Percentiles rank a stretch among this genome's conserved stretches.
These are phyloP conservation scores for Oreochromis aureus DNA, from an alignment of 2,113 vertebrate genomes.

Conservation along the genomic window DNA sequence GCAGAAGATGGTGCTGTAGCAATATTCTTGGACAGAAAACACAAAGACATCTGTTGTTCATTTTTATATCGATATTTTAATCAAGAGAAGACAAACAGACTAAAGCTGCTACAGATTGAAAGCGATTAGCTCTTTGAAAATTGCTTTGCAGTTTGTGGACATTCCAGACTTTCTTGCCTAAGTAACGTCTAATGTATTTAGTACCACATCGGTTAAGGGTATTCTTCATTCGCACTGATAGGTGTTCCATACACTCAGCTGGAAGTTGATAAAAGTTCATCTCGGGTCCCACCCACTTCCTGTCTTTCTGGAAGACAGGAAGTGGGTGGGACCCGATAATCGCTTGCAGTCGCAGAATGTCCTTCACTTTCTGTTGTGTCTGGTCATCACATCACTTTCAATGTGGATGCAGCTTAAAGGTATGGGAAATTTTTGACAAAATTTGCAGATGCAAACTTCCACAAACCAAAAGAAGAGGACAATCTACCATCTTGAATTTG, in stretches of 20 bases:
- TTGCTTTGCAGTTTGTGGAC: background rate
- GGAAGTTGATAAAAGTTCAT: background rate
- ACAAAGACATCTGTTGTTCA: background rate
- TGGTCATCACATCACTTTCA: background rate
- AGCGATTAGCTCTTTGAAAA: background rate
- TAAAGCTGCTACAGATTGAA: background rate
- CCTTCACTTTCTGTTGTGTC: background rate
- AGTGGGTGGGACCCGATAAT: background rate
- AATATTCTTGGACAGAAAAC: background rate
- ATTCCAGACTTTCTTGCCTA: background rate
- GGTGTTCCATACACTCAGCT: background rate
- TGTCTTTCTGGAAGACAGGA: rapidly evolving
- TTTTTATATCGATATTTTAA: background rate
- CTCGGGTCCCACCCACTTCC: background rate
- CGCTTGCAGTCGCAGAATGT: background rate
- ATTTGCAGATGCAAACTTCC: background rate
- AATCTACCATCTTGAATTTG: background rate
- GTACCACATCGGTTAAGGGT: background rate
- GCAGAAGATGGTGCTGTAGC: background rate
- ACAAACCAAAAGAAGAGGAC: background rate
- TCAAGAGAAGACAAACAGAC: background rate
- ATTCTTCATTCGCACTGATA: background rate
- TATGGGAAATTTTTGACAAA: background rate
- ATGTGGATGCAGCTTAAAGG: background rate
- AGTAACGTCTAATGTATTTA: background rate